Base-by-base conservation (phyloP, 2,797 vertebrate genomes). In the Chloroceryle inda region DNA sequence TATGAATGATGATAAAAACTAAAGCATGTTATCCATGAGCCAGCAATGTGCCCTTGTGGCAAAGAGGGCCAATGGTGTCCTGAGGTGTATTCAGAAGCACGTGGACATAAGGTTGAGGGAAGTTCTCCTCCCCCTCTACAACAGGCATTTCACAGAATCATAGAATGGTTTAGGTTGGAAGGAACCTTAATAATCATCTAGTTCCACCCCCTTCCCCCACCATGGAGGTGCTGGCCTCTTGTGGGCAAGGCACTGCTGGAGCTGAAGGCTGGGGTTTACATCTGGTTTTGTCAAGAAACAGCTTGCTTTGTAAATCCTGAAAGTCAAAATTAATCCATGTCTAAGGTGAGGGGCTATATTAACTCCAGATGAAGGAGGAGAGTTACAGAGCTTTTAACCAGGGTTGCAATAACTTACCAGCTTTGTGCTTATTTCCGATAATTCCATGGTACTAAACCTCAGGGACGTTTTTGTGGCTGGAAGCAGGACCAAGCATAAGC, bases 401-500 rank as follows among this genome's bases (percentile, higher is more conserved):
- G 31, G 44, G 27, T 53, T 9, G 2, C n/a, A 6, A 20, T 47
- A 6, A 47, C 67, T 86, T 49, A 31, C 13, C 27, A 86, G 40
- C 26, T 68, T 67, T 64, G 13, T 74, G 37, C 37, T 90, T 40
- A 16, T 77, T 72, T 69, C 17, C 59, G 33, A 8, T 62, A 69
- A 59, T 1, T 4, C 17, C 1, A 2, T n/a, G 45, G 29, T n/a
- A 12, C 5, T 7, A 38, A 38, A 35, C 31, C 31, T 37, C 47
- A 14, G 56, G 61, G 27, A 15, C 1, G 2, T 83, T 55, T 80
- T 29, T 8, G 7, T 17, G 44, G 52, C 59, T 72, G 71, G 61
- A 52, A 45, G 61, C 9, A 18, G 42, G 52, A 71, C 12, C n/a
- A n/a, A 47, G 42, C 1, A 0, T 56, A 55, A 72, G 47, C 66